Base-by-base conservation (phyloP, 1,140 invertebrate species). In the Harlomillsia oculata region DNA sequence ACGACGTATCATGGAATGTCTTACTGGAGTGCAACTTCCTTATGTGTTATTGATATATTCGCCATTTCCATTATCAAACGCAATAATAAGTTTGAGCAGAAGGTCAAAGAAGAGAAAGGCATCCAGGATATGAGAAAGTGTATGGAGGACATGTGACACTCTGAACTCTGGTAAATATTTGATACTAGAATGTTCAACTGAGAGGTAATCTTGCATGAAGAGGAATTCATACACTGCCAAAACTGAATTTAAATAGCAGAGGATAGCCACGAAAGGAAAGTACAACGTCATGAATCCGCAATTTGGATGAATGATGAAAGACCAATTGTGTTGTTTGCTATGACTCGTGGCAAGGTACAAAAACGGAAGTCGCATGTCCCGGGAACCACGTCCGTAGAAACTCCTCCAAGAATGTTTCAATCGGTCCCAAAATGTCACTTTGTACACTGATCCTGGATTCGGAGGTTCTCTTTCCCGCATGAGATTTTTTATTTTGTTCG, bases 301-400 rank as follows among this genome's bases (percentile, higher is more conserved):
- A 13, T 59, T 56, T 3, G 57, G 57, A 32, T 63, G 61, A 28
- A 63, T 30, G 6, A 63, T 46, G 26, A 45, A 45, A 21, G 21
- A 36, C 25, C 48, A 60, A 36, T 39, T 8, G 11, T 21, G n/a
- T 4, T 20, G 8, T 3, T 3, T 18, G 6, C 20, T n/a, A 34
- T 11, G n/a, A 53, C 14, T 32, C 5, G 34, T 16, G 16, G 52
- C 51, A 25, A 64, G 44, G 39, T 64, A 64, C 1, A 64, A 1
- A 23, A 64, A 59, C 8, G 62, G 45, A 2, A 64, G 46, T n/a
- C 56, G 39, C 6, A 46, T 37, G 34, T 64, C 58, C n/a, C 54
- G 30, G 11, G 16, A 23, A 6, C 62, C 62, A 11, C 1, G 34
- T 9, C 37, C 40, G 14, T 39, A 32, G 1, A 54, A 21, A 23